A percentile compares a stretch with the other conserved stretches of the same genome.
phyloP scores from a whole-genome alignment of 2,888 invertebrate genomes.

The Gastrophysa polygoni region DNA sequence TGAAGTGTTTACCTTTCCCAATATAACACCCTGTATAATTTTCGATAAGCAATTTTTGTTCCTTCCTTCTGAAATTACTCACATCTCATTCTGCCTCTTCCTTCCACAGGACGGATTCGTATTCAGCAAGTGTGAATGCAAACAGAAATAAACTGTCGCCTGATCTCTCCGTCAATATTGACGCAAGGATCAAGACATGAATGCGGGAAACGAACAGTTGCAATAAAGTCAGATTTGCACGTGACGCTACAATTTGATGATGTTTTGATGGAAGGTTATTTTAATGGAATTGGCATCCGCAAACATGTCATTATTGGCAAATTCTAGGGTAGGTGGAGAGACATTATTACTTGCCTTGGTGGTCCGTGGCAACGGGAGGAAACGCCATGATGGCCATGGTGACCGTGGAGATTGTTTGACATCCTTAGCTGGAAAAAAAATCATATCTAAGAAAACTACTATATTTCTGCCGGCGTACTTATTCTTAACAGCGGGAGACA shows the following conservation, averaged over 20 bases:
- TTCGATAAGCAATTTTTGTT: too few species aligned
- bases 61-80: too few species aligned
- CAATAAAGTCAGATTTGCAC: conserved; percentile 34
- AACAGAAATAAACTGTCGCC: conserved; percentile 37
- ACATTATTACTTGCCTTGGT: conserved; percentile 49
- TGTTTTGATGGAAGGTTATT: conserved; percentile 35
- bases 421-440: conserved; percentile 66
- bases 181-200: conserved; percentile 31
- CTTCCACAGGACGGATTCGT: too few species aligned
- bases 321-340: conserved; percentile 15
- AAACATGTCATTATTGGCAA: conserved; percentile 24
- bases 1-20: too few species aligned
- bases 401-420: conserved; percentile 62
- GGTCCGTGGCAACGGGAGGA: conserved; percentile 56
- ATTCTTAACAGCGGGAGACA: too few species aligned
- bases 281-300: conserved; percentile 18
- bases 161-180: conserved; percentile 47
- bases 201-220: conserved; percentile 36
- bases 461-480: too few species aligned
- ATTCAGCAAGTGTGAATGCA: conserved; percentile 32
- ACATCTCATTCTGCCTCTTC: too few species aligned
- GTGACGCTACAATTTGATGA: conserved; percentile 34
- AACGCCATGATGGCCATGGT: conserved; percentile 55
- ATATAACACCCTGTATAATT: too few species aligned
- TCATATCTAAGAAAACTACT: too few species aligned